phyloP scores from a whole-genome alignment of 2,113 vertebrate genomes.

The Paraplagusia blochii region DNA sequence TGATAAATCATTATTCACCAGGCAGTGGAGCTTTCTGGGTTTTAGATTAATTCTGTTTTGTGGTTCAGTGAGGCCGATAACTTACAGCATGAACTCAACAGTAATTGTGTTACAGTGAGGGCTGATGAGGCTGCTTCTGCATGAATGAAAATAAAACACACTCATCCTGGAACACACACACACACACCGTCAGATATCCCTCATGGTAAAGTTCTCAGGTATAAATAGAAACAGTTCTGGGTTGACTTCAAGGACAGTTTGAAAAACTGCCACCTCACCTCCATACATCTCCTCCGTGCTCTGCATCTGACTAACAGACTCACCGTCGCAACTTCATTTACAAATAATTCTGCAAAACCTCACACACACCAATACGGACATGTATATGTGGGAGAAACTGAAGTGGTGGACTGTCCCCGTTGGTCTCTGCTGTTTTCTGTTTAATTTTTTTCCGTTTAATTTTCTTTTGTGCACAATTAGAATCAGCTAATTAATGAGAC shows the following conservation, averaged over 20 bases:
- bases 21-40: slow-evolving; percentile 44
- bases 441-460: too few species aligned
- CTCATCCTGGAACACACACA: background rate
- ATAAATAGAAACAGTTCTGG: slow-evolving; percentile 31
- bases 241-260: background rate
- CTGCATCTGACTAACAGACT: slow-evolving; percentile 67
- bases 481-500: slow-evolving; percentile 24
- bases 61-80: slow-evolving; percentile 56
- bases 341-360: slow-evolving; percentile 3
- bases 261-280: slow-evolving; percentile 17
- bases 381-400: slow-evolving; percentile 21
- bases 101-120: slow-evolving; percentile 49
- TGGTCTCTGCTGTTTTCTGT: too few species aligned
- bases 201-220: slow-evolving; percentile 20
- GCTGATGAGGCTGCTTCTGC: slow-evolving; percentile 8
- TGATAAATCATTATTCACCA: slow-evolving; percentile 63
- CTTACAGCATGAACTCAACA: slow-evolving; percentile 45
- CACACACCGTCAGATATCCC: slow-evolving; percentile 5
- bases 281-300: background rate
- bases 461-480: slow-evolving; percentile 22
- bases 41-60: slow-evolving; percentile 56
- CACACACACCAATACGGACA: slow-evolving; percentile 17
- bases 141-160: slow-evolving; percentile 10
- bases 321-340: slow-evolving; percentile 13
- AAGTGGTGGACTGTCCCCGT: slow-evolving; percentile 14